phyloP scores from a whole-genome alignment of 2,888 invertebrate genomes.

The Agrilus cyanescens region DNA sequence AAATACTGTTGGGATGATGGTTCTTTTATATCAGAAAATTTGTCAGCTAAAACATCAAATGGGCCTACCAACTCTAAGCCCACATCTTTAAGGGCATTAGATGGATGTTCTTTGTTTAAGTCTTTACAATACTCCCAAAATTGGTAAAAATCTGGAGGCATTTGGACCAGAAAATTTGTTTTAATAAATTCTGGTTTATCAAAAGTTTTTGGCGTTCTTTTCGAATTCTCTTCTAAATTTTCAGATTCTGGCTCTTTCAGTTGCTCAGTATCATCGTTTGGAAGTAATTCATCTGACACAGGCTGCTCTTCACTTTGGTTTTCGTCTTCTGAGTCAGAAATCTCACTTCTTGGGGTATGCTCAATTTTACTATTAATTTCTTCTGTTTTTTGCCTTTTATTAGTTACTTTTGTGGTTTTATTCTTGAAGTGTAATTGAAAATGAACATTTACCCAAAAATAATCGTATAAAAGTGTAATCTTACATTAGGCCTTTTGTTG shows the following conservation, averaged over 20 bases:
- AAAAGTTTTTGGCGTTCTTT: conserved; percentile 21
- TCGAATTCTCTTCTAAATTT: neutral
- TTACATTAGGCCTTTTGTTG: neutral
- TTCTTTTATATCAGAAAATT: conserved; percentile 40
- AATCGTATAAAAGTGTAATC: conserved; percentile 12
- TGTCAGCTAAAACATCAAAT: conserved; percentile 66
- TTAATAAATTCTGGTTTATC: conserved; percentile 48
- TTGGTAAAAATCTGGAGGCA: conserved; percentile 82
- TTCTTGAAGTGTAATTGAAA: neutral
- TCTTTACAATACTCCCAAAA: conserved; percentile 67
- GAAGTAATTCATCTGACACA: neutral
- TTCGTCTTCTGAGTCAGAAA: conserved; percentile 17
- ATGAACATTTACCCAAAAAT: neutral
- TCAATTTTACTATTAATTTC: conserved; percentile 4
- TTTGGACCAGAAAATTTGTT: conserved; percentile 66
- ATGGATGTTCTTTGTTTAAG: conserved; percentile 43
- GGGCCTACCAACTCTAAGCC: conserved; percentile 74
- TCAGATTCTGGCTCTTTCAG: neutral
- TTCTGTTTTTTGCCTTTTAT: conserved; percentile 2
- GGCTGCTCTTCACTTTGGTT: neutral
- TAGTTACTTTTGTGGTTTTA: neutral
- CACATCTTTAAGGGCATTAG: conserved; percentile 50
- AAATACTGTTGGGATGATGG: conserved; percentile 50
- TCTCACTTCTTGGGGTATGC: conserved; percentile 10
- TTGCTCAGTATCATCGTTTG: conserved; percentile 2